Conservation (phyloP, 1,140 invertebrate genomes). For the Bombus soroeensis region DNA sequence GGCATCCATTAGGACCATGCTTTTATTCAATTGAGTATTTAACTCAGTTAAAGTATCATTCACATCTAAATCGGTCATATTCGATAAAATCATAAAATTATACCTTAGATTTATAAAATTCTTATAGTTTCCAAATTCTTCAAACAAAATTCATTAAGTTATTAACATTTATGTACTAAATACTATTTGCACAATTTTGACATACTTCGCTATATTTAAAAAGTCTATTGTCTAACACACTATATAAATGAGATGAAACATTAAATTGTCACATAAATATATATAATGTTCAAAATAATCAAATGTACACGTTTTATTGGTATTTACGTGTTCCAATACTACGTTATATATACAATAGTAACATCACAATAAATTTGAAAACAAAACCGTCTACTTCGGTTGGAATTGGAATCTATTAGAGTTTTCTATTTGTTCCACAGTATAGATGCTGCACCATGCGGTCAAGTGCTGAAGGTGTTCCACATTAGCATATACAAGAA, state of each 20-base stretch:
- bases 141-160: background rate
- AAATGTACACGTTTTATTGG: background rate
- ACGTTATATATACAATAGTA: background rate
- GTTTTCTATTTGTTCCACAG: no score
- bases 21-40: conserved; percentile 63
- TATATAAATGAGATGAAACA: background rate
- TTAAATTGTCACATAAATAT: background rate
- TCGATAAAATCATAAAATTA: background rate
- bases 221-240: background rate
- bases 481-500: no score
- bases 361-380: background rate
- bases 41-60: conserved; percentile 56
- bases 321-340: background rate
- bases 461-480: no score
- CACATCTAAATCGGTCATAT: conserved; percentile 37
- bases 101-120: background rate
- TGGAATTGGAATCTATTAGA: background rate
- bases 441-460: no score
- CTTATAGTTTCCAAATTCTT: background rate
- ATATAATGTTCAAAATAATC: background rate
- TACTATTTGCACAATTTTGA: background rate
- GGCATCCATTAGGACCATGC: conserved; percentile 60
- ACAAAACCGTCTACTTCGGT: background rate
- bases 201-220: background rate
- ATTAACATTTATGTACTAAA: background rate